Conservation (phyloP, 1,140 invertebrate genomes). For the Brachionus koreanus region DNA sequence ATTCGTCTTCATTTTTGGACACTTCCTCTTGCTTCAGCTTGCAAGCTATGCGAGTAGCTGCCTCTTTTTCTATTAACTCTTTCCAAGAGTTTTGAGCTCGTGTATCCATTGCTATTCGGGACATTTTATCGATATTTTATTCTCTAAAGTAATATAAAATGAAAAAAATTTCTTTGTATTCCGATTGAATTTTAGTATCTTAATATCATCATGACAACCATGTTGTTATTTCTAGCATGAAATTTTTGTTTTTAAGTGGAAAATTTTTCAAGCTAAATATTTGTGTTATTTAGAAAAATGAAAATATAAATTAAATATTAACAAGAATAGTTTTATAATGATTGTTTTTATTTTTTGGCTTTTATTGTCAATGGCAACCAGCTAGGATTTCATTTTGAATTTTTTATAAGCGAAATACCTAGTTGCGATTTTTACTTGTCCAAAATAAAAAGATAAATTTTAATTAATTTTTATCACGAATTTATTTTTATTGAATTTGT, state of each 20-base stretch:
- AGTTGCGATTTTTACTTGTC: not conserved
- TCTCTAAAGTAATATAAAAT: not conserved
- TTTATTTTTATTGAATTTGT: not conserved
- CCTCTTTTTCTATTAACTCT: constrained; percentile 45
- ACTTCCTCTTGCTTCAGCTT: constrained; percentile 32
- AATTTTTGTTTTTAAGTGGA: constrained; percentile 18
- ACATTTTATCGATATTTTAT: not conserved
- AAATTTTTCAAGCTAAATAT: constrained; percentile 20
- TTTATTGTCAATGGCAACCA: constrained; percentile 27
- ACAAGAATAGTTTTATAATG: constrained; percentile 33
- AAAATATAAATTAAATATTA: constrained; percentile 20
- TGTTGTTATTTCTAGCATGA: constrained; percentile 25
- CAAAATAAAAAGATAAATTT: not conserved
- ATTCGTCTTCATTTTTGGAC: constrained; percentile 17
- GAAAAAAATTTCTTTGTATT: not conserved
- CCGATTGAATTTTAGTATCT: constrained; percentile 2
- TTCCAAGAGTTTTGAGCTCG: constrained; percentile 45
- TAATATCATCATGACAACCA: constrained; percentile 27
- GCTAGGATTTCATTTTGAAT: not conserved
- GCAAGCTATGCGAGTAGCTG: constrained; percentile 19
- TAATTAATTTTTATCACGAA: not conserved
- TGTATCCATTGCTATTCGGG: constrained; percentile 41
- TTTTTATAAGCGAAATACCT: not conserved
- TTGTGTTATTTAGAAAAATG: constrained; percentile 13
- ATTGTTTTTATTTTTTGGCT: constrained; percentile 3